These are phyloP conservation scores for Caenorhabditis becei DNA, from an alignment of 2,888 invertebrate genomes.

Conservation along the genomic window DNA sequence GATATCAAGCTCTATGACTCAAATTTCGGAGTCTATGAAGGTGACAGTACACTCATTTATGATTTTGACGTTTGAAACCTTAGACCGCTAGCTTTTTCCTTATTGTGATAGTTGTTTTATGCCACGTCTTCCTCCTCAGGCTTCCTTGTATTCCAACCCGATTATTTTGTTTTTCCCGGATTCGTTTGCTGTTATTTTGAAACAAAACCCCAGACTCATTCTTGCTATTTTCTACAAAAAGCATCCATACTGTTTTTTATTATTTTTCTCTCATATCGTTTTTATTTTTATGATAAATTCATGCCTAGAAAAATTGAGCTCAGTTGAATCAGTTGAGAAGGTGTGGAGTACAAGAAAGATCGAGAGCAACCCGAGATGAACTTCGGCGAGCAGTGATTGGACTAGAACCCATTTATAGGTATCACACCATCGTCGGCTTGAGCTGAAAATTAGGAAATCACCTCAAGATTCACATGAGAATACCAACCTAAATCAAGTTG, in stretches of 20 bases:
- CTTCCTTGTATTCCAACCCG: neutral
- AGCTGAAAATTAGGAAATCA: constrained; percentile 15
- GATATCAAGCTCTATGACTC: constrained; percentile 49
- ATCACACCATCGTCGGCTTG: constrained; percentile 41
- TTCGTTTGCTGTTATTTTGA: neutral
- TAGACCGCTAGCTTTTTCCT: neutral
- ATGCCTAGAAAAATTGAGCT: constrained; percentile 51
- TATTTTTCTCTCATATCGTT: constrained; percentile 6
- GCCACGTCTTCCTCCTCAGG: constrained; percentile 3
- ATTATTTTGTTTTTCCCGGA: neutral
- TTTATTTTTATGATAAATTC: constrained; percentile 26
- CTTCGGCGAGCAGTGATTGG: neutral
- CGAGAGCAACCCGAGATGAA: constrained; percentile 38
- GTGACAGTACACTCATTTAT: neutral
- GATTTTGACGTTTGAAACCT: neutral
- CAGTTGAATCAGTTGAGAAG: constrained; percentile 10
- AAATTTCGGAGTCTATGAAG: constrained; percentile 17
- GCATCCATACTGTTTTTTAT: constrained; percentile 2
- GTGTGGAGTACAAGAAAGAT: constrained; percentile 17
- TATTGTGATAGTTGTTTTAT: constrained; percentile 30
- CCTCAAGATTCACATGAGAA: neutral
- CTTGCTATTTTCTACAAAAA: neutral
- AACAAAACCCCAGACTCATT: neutral
- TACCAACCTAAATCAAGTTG: constrained; percentile 84
- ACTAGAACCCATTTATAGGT: constrained; percentile 31